A percentile compares a stretch with the other conserved stretches of the same genome.
These are phyloP conservation scores for Pteruthius melanotis DNA, from an alignment of 2,113 vertebrate species.

Conservation along the genomic window DNA sequence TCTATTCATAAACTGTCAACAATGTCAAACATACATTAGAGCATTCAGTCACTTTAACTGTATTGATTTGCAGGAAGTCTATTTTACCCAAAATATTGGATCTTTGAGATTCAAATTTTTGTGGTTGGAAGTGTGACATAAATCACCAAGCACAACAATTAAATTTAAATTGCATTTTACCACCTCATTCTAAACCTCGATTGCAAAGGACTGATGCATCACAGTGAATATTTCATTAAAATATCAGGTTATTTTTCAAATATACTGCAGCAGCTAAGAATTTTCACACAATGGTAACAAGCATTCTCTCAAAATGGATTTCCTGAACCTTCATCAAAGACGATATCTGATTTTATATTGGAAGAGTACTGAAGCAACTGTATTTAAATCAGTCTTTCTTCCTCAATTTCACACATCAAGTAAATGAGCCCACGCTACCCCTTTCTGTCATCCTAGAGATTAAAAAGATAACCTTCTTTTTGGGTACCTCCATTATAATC, in stretches of 20 bases:
- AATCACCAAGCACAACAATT: constrained; percentile 56
- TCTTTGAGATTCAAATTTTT: constrained; percentile 50
- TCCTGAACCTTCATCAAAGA: constrained; percentile 29
- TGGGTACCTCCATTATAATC: neutral
- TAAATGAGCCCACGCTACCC: neutral
- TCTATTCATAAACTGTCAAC: constrained; percentile 45
- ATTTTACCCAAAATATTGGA: constrained; percentile 30
- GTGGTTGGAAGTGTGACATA: constrained; percentile 25
- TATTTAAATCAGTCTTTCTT: constrained; percentile 2
- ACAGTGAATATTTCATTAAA: constrained; percentile 47
- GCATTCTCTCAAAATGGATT: constrained; percentile 13
- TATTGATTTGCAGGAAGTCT: constrained; percentile 43
- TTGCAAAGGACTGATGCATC: constrained; percentile 28
- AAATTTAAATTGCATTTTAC: constrained; percentile 52
- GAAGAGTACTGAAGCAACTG: neutral
- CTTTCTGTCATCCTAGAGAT: neutral
- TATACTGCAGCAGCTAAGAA: neutral
- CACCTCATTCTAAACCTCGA: neutral
- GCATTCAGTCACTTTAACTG: constrained; percentile 16
- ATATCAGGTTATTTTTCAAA: constrained; percentile 40
- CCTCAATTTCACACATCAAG: neutral
- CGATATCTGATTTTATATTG: neutral
- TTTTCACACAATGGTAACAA: constrained; percentile 31
- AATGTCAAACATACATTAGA: constrained; percentile 28
- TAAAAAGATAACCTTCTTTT: constrained; percentile 1